Conservation (phyloP, 2,113 vertebrate genomes). For the Bungarus multicinctus region DNA sequence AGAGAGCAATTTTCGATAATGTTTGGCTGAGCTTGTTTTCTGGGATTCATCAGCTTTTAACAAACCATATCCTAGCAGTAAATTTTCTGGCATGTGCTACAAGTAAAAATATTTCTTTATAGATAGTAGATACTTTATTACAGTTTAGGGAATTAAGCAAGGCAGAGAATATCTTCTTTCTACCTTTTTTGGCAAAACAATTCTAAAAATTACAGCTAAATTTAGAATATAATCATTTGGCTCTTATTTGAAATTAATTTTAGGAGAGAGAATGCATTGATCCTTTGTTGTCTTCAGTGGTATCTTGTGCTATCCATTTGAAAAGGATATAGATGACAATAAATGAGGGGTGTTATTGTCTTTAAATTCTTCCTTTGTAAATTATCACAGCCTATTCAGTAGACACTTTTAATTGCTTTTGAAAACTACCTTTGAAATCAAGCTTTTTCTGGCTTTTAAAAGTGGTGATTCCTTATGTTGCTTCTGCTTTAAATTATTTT, state of each 20-base stretch:
- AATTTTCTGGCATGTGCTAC: slow-evolving; percentile 20
- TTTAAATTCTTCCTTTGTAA: not conserved
- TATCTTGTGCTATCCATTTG: not conserved
- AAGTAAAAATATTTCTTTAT: slow-evolving; percentile 7
- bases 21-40: slow-evolving; percentile 16
- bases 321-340: not conserved
- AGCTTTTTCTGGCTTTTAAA: not conserved
- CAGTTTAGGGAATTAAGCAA: not conserved
- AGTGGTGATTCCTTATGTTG: not conserved
- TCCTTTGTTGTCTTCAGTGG: not conserved
- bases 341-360: not conserved
- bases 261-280: not conserved
- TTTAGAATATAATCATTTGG: not conserved
- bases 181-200: not conserved
- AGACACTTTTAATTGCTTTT: not conserved
- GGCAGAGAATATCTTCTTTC: not conserved
- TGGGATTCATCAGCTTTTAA: slow-evolving; percentile 31
- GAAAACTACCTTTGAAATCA: not conserved
- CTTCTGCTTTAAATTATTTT: not conserved
- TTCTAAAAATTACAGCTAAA: not conserved
- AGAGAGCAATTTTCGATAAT: not conserved
- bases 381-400: not conserved
- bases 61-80: slow-evolving; percentile 39
- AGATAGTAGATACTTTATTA: slow-evolving; percentile 6
- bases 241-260: not conserved